These are phyloP conservation scores for Napeogenes inachia DNA, from an alignment of 2,888 invertebrate genomes.

Conservation along the genomic window DNA sequence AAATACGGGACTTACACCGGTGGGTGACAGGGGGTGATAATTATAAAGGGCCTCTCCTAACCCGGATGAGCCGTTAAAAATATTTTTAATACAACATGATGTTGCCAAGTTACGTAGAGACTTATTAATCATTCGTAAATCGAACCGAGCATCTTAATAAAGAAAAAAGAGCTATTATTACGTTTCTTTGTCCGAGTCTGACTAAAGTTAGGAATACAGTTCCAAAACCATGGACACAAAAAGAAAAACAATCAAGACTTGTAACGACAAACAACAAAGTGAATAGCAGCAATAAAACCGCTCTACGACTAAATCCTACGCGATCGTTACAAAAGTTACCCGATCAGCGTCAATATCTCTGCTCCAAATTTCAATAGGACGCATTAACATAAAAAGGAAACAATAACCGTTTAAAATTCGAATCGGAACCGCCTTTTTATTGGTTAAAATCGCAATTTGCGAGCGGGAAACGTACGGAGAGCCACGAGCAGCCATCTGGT, in stretches of 20 bases:
- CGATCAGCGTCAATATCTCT: slow-evolving; percentile 55
- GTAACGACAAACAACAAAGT: slow-evolving; percentile 53
- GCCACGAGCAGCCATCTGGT: slow-evolving; percentile 30
- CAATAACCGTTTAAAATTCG: slow-evolving; percentile 75
- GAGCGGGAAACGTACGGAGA: slow-evolving; percentile 49
- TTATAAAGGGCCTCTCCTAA: slow-evolving; percentile 48
- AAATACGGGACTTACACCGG: slow-evolving; percentile 52
- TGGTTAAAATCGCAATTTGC: slow-evolving; percentile 68
- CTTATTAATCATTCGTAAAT: slow-evolving; percentile 64
- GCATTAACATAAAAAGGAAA: slow-evolving; percentile 75
- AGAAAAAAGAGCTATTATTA: slow-evolving; percentile 59
- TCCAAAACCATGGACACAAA: slow-evolving; percentile 34
- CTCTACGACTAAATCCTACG: slow-evolving; percentile 60
- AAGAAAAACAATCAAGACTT: slow-evolving; percentile 58
- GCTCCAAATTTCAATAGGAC: slow-evolving; percentile 67
- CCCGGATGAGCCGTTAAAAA: slow-evolving; percentile 54
- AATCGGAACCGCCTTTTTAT: slow-evolving; percentile 67
- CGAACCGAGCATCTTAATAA: slow-evolving; percentile 66
- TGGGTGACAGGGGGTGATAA: slow-evolving; percentile 57
- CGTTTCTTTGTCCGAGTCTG: slow-evolving; percentile 53
- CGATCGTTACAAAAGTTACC: slow-evolving; percentile 56
- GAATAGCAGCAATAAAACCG: slow-evolving; percentile 61
- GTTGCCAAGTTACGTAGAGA: slow-evolving; percentile 60
- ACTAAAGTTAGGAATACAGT: slow-evolving; percentile 33
- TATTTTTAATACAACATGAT: slow-evolving; percentile 62